Evolutionary conservation across 2,113 vertebrate genomes (phyloP), one percentile per base, ranked within the genome.

Genomic region (Arenaria interpres): DNA sequence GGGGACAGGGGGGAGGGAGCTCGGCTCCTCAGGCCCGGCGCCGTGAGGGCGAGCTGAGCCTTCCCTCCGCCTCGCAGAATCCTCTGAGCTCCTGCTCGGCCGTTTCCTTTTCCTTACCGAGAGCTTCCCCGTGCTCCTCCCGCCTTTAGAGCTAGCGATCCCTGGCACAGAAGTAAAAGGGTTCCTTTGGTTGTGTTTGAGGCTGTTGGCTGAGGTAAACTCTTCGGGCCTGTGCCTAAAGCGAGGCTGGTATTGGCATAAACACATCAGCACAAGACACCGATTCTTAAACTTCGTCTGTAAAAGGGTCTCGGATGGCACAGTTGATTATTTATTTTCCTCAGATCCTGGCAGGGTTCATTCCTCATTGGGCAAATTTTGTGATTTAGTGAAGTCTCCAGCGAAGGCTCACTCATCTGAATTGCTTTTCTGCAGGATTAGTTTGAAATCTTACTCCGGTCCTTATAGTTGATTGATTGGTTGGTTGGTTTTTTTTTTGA

Each of bases 391-490:
- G 39, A 15, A 85, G 46, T 25, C 30, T 68, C 57, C 1, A 5
- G 10, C 15, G 51, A 62, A 82, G 33, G 35, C 41, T 91, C 24
- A 1, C 19, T 67, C 17, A 5, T 28, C 20, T 2, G 0, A 20
- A 8, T 41, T 41, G 2, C 21, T 72, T 50, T 74, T 15, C 45
- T 46, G 20, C 37, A 43, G 32, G 17, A 20, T 53, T 51, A 35
- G 3, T 43, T 72, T 35, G 43, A 73, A 80, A 53, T 66, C n/a
- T 77, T 53, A 7, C 2, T 35, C 9, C 43, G 33, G 10, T 22
- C 35, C 27, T 66, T 37, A 9, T 0, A n/a, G 16, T 9, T 4
- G 6, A 3, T 30, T 33, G 6, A 3, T 9, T 57, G 19, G 14
- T 28, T 13, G 45, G 45, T 21, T 46, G 18, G 4, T 27, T 41